Evolutionary conservation across 2,113 vertebrate genomes (phyloP).

Genomic region (Onychostoma macrolepis): DNA sequence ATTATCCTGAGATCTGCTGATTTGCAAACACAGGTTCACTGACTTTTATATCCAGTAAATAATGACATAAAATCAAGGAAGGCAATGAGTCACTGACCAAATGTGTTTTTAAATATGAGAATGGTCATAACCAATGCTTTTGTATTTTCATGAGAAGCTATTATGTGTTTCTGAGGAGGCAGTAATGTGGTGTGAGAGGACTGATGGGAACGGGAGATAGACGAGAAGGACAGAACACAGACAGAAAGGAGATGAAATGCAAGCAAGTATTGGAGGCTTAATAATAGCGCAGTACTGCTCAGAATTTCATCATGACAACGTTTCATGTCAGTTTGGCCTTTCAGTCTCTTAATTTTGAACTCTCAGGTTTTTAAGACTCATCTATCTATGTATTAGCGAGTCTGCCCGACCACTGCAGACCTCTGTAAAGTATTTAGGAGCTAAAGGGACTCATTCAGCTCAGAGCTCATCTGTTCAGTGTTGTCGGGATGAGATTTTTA

Average conservation of each 20-base stretch:
- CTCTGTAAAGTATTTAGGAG: not conserved
- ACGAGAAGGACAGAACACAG: not conserved
- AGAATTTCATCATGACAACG: constrained; percentile 53
- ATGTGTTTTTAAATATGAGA: not conserved
- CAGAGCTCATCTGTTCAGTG: not conserved
- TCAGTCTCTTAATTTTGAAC: not conserved
- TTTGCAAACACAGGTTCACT: not conserved
- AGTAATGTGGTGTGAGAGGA: constrained; percentile 10
- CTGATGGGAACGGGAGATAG: not conserved
- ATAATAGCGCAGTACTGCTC: constrained; percentile 10
- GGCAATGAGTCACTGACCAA: not conserved
- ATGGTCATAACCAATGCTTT: not conserved
- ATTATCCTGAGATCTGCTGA: not conserved
- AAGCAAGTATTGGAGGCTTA: not conserved
- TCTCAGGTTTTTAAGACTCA: not conserved
- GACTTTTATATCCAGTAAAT: not conserved
- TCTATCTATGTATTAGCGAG: not conserved
- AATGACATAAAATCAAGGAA: not conserved
- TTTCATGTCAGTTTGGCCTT: constrained; percentile 52
- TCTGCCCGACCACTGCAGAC: not conserved
- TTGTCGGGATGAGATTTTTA: not conserved
- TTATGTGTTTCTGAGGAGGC: not conserved
- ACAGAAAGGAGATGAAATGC: not conserved
- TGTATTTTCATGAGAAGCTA: constrained; percentile 2
- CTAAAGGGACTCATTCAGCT: not conserved